phyloP scores from a whole-genome alignment of 2,888 invertebrate genomes.

The Apomyelois bistriatella region DNA sequence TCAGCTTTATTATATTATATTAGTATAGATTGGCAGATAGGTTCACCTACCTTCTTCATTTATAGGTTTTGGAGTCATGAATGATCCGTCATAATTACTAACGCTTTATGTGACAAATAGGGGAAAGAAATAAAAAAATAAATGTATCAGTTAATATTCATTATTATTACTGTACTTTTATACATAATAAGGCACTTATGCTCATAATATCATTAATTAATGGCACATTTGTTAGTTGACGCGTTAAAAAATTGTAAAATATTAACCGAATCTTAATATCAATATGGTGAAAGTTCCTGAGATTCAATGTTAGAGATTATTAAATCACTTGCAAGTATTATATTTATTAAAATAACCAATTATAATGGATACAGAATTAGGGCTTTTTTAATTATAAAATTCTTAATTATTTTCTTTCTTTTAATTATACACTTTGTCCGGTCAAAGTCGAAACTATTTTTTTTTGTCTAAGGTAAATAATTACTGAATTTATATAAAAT shows the following conservation, averaged over 20 bases:
- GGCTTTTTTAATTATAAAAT: too few relatives aligned
- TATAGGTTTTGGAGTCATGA: too few relatives aligned
- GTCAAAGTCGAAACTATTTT: not conserved
- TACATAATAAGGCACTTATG: conserved; percentile 26
- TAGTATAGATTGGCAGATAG: too few relatives aligned
- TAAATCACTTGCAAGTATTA: conserved; percentile 19
- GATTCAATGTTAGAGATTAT: conserved; percentile 25
- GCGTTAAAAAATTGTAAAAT: conserved; percentile 20
- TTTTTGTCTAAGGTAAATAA: too few relatives aligned
- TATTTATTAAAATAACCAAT: not conserved
- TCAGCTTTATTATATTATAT: too few relatives aligned
- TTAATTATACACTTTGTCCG: not conserved
- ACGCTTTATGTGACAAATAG: too few relatives aligned
- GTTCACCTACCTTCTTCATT: too few relatives aligned
- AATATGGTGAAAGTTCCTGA: conserved; percentile 14
- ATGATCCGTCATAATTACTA: too few relatives aligned
- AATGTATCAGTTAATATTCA: conserved; percentile 48
- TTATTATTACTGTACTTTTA: conserved; percentile 38
- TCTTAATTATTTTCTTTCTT: too few relatives aligned
- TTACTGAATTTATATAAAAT: too few relatives aligned
- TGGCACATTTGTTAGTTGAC: conserved; percentile 58
- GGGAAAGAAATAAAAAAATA: not conserved
- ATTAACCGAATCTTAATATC: conserved; percentile 10
- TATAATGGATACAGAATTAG: not conserved
- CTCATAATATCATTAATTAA: conserved; percentile 51